Evolutionary conservation across 2,888 invertebrate species (phyloP).

Genomic region (Odontomyia ornata): DNA sequence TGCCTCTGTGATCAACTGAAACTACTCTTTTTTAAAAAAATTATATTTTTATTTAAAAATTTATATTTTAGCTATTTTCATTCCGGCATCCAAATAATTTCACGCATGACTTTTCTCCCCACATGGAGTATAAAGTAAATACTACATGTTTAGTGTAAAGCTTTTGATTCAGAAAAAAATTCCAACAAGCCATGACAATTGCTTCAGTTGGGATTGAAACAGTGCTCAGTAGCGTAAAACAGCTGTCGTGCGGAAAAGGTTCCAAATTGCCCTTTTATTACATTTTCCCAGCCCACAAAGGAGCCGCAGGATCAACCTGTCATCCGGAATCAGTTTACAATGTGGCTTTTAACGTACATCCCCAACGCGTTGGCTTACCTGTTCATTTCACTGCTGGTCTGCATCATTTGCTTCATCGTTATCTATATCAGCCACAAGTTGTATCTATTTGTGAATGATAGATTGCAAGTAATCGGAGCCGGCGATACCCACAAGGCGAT

Average conservation of each 20-base stretch:
- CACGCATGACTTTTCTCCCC: no score
- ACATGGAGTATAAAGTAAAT: neutral
- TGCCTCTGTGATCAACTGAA: no score
- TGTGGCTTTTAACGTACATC: slow-evolving; percentile 53
- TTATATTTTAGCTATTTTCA: no score
- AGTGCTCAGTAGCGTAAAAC: neutral
- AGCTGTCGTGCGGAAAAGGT: neutral
- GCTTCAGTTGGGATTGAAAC: slow-evolving; percentile 1
- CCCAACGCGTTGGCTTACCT: slow-evolving; percentile 62
- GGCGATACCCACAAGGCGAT: neutral
- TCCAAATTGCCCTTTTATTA: neutral
- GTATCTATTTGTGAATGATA: slow-evolving; percentile 59
- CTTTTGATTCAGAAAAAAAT: neutral
- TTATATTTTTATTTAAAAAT: no score
- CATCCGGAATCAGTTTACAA: neutral
- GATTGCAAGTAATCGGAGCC: slow-evolving; percentile 55
- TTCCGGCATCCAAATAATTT: no score
- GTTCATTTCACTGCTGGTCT: slow-evolving; percentile 58
- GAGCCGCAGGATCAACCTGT: neutral
- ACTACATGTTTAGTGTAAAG: neutral
- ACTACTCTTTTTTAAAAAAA: no score
- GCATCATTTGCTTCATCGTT: slow-evolving; percentile 60
- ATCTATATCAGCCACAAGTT: slow-evolving; percentile 61
- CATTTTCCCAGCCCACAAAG: neutral
- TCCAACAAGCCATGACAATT: slow-evolving; percentile 17